Evolutionary conservation across 2,113 vertebrate species (phyloP).

Genomic region (human): GRCh38 chr12:66294501-66295000

Average conservation of each 20-base stretch:
- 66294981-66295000: neutral
- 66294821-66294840: neutral
- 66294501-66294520: neutral
- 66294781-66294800: neutral
- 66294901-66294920: neutral
- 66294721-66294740: neutral
- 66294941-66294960: neutral
- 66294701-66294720: neutral
- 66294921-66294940: neutral
- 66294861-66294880: neutral
- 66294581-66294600: neutral
- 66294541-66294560: neutral
- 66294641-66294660: neutral
- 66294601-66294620: neutral
- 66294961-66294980: neutral
- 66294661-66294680: neutral
- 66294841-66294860: neutral
- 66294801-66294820: neutral
- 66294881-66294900: neutral
- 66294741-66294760: neutral
- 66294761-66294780: neutral
- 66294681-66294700: neutral
- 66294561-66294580: conserved; percentile 8
- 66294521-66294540: neutral
- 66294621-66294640: neutral